These are phyloP conservation scores for Pristionchus arcanus DNA, from an alignment of 2,888 invertebrate genomes.

Conservation along the genomic window DNA sequence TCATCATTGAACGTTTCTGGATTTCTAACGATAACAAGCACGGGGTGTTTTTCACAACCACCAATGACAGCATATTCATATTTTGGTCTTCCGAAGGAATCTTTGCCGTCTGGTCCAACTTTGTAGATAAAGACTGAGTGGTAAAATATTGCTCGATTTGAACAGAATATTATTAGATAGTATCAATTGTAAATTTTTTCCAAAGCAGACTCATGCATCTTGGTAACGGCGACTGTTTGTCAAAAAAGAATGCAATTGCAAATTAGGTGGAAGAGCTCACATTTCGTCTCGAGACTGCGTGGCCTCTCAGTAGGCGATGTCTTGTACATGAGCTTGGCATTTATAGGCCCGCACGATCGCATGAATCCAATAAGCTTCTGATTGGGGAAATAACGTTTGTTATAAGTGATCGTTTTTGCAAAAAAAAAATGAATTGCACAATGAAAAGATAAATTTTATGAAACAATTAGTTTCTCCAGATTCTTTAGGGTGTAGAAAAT, in stretches of 20 bases:
- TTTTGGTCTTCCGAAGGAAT: constrained; percentile 79
- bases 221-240: background rate
- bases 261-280: background rate
- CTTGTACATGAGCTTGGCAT: background rate
- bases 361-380: background rate
- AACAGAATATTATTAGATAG: too few species aligned
- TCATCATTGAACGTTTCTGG: constrained; percentile 78
- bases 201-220: too few species aligned
- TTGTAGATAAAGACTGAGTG: constrained; percentile 80
- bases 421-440: too few species aligned
- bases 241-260: too few species aligned
- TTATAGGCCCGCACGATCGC: background rate
- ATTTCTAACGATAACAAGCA: constrained; percentile 79
- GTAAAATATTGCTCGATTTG: too few species aligned
- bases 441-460: too few species aligned
- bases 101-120: constrained; percentile 79
- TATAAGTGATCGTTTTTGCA: too few species aligned
- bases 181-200: too few species aligned
- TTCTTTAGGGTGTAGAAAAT: too few species aligned
- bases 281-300: background rate
- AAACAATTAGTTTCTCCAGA: too few species aligned
- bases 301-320: background rate
- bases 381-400: too few species aligned
- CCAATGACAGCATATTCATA: constrained; percentile 79
- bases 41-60: constrained; percentile 79